Evolutionary conservation across 2,113 vertebrate genomes (phyloP).

Genomic region (Trematocara stigmaticum): DNA sequence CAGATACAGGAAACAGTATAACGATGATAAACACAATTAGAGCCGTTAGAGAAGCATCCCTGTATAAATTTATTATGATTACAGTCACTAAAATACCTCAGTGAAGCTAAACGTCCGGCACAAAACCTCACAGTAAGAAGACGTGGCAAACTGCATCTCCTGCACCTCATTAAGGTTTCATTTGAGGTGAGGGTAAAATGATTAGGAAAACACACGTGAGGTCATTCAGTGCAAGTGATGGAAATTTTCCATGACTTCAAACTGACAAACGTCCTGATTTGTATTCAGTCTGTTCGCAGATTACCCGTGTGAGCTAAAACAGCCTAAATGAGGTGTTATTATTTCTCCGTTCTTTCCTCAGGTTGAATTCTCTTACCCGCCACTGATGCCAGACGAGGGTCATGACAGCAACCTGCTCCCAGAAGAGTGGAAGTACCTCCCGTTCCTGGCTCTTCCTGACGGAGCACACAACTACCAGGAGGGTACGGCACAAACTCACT

Average conservation of each 20-base stretch:
- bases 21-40: not conserved
- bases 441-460: slow-evolving; percentile 91
- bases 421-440: slow-evolving; percentile 94
- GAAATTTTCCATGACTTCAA: not conserved
- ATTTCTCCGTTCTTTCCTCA: slow-evolving; percentile 28
- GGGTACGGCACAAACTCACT: slow-evolving; percentile 65
- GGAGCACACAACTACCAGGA: slow-evolving; percentile 98
- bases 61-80: not conserved
- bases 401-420: slow-evolving; percentile 88
- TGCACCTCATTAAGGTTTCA: not conserved
- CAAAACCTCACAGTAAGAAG: not conserved
- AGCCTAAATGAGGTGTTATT: not conserved
- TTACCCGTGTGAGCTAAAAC: not conserved
- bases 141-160: not conserved
- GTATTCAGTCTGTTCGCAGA: not conserved
- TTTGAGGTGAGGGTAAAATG: not conserved
- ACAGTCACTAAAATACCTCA: fast-evolving
- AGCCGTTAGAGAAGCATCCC: not conserved
- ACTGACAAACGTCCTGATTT: not conserved
- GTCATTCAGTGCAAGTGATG: not conserved
- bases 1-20: not conserved
- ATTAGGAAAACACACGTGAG: not conserved
- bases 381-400: slow-evolving; percentile 82
- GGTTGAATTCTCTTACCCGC: slow-evolving; percentile 97
- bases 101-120: not conserved